Base-by-base conservation (phyloP, 2,888 invertebrate species). In the Pachycephus smyrnensis region DNA sequence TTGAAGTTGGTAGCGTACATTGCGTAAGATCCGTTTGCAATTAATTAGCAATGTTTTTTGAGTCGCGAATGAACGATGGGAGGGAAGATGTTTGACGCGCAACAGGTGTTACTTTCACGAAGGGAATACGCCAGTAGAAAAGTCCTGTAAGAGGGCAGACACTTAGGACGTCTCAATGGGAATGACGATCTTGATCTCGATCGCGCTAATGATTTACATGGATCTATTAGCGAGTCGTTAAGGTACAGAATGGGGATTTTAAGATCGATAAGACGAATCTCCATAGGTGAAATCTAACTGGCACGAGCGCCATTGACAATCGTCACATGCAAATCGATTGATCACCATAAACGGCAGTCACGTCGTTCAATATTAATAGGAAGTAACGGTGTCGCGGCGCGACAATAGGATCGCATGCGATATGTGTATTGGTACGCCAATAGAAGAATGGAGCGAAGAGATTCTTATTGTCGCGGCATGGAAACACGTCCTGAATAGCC, bases 401-500 rank as follows among this genome's bases (percentile, higher is more conserved):
- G 75, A 73, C 55, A 55, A 55, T 55, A 55, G 55, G 55, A 55
- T 55, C 55, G 9, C 55, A 23, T 23, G 23, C 9, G 55, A 55
- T 55, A 6, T 40, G 15, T 1, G 40, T 23, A 55, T 55, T 2
- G 55, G 23, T 23, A 23, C 23, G 55, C 2, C 23, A 23, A 23
- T 55, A 55, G 23, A 55, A 55, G 23, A 55, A 23, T 23, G 55
- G 23, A 55, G 55, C 55, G 2, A 55, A 55, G 6, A 55, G 55
- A 23, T 55, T 33, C 12, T 11, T 33, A 71, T 31, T 33, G 71
- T 32, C 71, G 71, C 71, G 31, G 15, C 71, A 23, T 71, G 32
- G 32, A 33, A 71, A 71, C 71, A 71, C 71, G 71, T 12, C 71
- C 31, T 71, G 71, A 71, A 71, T 71, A 71, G 32, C 31, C 71